Percentiles rank a stretch among this genome's conserved stretches.
phyloP scores from a whole-genome alignment of 2,113 vertebrate species.

The Emydura subglobosa region DNA sequence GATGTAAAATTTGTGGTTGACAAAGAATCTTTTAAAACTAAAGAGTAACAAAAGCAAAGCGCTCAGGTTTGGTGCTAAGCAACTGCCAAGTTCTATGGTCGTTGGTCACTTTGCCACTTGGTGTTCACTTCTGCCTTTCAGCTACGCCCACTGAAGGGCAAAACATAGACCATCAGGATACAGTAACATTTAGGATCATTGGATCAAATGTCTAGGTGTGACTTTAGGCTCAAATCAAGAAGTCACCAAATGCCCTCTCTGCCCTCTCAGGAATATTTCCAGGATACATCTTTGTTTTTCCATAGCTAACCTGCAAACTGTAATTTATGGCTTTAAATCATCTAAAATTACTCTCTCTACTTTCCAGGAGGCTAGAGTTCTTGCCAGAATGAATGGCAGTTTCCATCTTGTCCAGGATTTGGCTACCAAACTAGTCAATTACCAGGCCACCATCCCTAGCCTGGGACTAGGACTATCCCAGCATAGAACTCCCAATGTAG shows the following conservation, averaged over 20 bases:
- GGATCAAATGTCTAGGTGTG: neutral
- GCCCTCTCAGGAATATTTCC: neutral
- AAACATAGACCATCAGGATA: neutral
- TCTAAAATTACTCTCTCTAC: conserved; percentile 44
- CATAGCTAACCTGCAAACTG: neutral
- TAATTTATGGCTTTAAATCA: conserved; percentile 28
- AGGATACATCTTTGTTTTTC: conserved; percentile 25
- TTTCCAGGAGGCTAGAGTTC: neutral
- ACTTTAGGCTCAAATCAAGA: neutral
- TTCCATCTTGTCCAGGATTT: conserved; percentile 20
- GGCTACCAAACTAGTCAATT: conserved; percentile 2
- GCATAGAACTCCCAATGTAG: neutral
- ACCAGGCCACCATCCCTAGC: neutral
- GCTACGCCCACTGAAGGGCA: neutral
- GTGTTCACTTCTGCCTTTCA: neutral
- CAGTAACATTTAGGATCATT: neutral
- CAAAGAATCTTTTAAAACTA: neutral
- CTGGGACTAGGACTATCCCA: neutral
- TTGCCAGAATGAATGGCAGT: neutral
- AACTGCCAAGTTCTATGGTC: neutral
- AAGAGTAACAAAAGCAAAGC: neutral
- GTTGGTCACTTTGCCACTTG: neutral
- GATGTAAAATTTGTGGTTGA: neutral
- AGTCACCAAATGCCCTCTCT: neutral
- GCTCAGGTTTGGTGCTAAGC: neutral